Conservation (phyloP, 2,797 vertebrate genomes). For the Nyctalus aviator region DNA sequence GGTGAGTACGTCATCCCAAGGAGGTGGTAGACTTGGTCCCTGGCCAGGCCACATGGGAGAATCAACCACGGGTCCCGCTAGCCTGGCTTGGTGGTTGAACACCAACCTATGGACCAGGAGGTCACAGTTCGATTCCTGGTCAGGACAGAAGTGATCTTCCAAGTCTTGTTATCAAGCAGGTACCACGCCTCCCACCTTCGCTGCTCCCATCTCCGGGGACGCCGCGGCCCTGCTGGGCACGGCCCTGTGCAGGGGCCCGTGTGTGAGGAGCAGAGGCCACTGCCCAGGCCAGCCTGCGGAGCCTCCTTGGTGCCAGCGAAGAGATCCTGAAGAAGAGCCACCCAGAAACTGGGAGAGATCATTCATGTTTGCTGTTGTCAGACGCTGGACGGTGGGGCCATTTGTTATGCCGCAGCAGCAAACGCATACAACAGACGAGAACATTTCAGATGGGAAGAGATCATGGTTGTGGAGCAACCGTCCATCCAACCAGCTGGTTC, state of each 20-base stretch:
- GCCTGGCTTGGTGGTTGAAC: too few relatives aligned
- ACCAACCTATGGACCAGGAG: too few relatives aligned
- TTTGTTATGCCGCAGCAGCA: accelerated
- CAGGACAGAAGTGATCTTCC: too few relatives aligned
- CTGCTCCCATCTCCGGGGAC: not conserved
- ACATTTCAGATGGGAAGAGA: accelerated
- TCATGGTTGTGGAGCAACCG: accelerated
- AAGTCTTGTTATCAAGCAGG: too few relatives aligned
- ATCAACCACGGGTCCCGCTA: too few relatives aligned
- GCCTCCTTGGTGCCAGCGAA: accelerated
- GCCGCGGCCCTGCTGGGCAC: accelerated
- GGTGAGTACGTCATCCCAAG: too few relatives aligned
- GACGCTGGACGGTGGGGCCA: not conserved
- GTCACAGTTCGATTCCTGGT: too few relatives aligned
- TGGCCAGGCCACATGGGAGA: too few relatives aligned
- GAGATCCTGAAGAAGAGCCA: not conserved
- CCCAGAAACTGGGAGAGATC: not conserved
- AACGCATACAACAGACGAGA: too few relatives aligned
- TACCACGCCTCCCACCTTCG: accelerated
- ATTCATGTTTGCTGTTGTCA: not conserved
- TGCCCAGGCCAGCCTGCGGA: accelerated
- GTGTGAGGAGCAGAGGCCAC: accelerated
- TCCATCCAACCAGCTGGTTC: accelerated
- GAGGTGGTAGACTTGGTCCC: too few relatives aligned
- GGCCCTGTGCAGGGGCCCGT: accelerated